Percentiles rank a stretch among this genome's conserved stretches.
These are phyloP conservation scores for Amphipoea oculea DNA, from an alignment of 2,888 invertebrate species.

Conservation along the genomic window DNA sequence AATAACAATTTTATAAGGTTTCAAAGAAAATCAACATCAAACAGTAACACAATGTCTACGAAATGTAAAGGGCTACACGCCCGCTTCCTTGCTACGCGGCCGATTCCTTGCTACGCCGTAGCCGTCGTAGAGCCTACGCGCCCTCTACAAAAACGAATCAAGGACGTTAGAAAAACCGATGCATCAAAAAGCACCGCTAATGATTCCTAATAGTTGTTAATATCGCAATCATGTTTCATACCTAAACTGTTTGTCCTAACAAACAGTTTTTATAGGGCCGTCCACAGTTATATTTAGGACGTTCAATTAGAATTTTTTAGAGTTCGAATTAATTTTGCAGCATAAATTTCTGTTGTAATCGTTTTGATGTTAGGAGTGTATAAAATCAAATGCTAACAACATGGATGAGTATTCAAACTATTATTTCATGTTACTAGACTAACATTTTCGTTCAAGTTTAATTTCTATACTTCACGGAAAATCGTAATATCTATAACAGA, in stretches of 20 bases:
- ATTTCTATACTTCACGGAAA: slow-evolving; percentile 40
- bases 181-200: slow-evolving; percentile 40
- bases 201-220: slow-evolving; percentile 24
- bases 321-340: background rate
- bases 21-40: slow-evolving; percentile 5
- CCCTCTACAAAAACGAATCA: slow-evolving; percentile 39
- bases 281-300: slow-evolving; percentile 9
- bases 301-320: slow-evolving; percentile 1
- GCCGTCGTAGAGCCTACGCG: slow-evolving; percentile 51
- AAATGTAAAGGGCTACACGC: slow-evolving; percentile 39
- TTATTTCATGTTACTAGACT: slow-evolving; percentile 7
- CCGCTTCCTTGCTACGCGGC: slow-evolving; percentile 45
- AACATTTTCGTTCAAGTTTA: slow-evolving; percentile 6
- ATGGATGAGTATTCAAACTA: slow-evolving; percentile 1
- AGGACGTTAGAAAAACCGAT: slow-evolving; percentile 35
- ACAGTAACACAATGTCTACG: slow-evolving; percentile 16
- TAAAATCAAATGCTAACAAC: background rate
- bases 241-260: too few species aligned
- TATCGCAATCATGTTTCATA: slow-evolving; percentile 1
- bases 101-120: slow-evolving; percentile 61
- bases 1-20: background rate
- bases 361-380: background rate
- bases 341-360: background rate
- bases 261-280: slow-evolving; percentile 8
- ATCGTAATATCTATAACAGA: slow-evolving; percentile 4